These are phyloP conservation scores for Saimiri boliviensis DNA, from an alignment of 2,113 vertebrate genomes.

Conservation along the genomic window DNA sequence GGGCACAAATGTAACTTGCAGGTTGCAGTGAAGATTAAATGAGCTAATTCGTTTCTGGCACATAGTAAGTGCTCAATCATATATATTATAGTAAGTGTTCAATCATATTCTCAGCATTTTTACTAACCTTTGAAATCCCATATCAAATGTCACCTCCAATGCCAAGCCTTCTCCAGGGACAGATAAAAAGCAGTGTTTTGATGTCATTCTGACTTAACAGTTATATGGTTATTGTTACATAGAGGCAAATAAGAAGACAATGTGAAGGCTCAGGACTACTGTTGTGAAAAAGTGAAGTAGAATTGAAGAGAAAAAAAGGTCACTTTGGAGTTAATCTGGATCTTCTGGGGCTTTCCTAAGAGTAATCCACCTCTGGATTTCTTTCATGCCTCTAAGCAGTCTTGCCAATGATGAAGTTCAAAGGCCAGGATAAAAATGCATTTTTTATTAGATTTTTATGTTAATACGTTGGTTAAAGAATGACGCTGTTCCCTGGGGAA, in stretches of 20 bases:
- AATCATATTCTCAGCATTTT: neutral
- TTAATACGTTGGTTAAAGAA: slow-evolving; percentile 11
- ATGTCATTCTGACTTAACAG: neutral
- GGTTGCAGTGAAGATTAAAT: neutral
- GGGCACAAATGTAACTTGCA: neutral
- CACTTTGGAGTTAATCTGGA: neutral
- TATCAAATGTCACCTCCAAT: neutral
- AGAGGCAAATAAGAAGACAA: neutral
- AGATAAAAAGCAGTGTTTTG: neutral
- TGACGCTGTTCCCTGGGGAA: neutral
- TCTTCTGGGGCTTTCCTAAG: neutral
- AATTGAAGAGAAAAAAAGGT: neutral
- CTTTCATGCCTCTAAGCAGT: neutral
- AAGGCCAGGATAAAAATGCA: neutral
- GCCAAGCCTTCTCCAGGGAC: neutral
- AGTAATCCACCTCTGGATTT: neutral
- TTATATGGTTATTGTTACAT: neutral
- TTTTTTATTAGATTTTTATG: slow-evolving; percentile 5
- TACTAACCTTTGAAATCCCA: neutral
- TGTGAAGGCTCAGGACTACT: neutral
- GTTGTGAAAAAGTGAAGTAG: neutral
- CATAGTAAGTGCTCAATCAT: neutral
- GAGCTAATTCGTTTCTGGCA: neutral
- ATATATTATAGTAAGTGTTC: neutral
- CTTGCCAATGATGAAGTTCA: neutral